phyloP scores from a whole-genome alignment of 1,140 invertebrate species.

The Drosophila persimilis region DNA sequence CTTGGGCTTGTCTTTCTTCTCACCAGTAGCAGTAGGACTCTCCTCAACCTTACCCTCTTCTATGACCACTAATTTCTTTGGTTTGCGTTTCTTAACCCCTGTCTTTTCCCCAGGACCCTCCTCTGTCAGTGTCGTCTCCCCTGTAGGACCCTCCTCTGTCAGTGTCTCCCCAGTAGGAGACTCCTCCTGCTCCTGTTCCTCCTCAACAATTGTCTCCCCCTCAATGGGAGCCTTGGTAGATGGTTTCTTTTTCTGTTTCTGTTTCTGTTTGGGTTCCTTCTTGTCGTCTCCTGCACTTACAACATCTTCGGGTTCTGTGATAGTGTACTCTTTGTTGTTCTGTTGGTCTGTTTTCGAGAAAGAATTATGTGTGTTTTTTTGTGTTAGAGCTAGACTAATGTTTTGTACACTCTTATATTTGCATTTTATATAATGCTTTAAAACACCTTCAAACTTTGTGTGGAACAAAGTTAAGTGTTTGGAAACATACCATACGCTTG shows the following conservation, averaged over 20 bases:
- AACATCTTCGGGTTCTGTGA: slow-evolving; percentile 82
- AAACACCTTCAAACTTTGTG: slow-evolving; percentile 51
- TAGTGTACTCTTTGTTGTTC: slow-evolving; percentile 82
- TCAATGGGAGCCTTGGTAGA: slow-evolving; percentile 40
- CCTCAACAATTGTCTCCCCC: slow-evolving; percentile 57
- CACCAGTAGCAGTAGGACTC: slow-evolving; percentile 28
- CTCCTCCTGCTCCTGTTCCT: slow-evolving; percentile 16
- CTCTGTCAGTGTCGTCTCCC: slow-evolving; percentile 43
- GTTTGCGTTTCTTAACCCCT: slow-evolving; percentile 62
- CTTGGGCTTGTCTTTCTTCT: slow-evolving; percentile 65
- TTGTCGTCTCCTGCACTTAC: slow-evolving; percentile 71
- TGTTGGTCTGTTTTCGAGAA: slow-evolving; percentile 78
- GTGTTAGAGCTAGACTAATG: slow-evolving; percentile 76
- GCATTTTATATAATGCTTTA: slow-evolving; percentile 79
- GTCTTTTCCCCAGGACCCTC: slow-evolving; percentile 59
- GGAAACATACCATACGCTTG: slow-evolving; percentile 44
- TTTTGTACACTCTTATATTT: slow-evolving; percentile 72
- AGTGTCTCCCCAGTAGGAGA: too few species aligned
- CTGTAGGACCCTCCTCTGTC: too few species aligned
- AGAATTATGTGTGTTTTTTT: slow-evolving; percentile 77
- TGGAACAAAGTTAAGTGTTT: slow-evolving; percentile 50
- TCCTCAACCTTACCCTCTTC: slow-evolving; percentile 55
- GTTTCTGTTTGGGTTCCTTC: slow-evolving; percentile 54
- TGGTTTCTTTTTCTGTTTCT: slow-evolving; percentile 55
- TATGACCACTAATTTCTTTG: slow-evolving; percentile 41